Evolutionary conservation across 2,888 invertebrate genomes (phyloP).

Genomic region (Pristionchus mayeri): DNA sequence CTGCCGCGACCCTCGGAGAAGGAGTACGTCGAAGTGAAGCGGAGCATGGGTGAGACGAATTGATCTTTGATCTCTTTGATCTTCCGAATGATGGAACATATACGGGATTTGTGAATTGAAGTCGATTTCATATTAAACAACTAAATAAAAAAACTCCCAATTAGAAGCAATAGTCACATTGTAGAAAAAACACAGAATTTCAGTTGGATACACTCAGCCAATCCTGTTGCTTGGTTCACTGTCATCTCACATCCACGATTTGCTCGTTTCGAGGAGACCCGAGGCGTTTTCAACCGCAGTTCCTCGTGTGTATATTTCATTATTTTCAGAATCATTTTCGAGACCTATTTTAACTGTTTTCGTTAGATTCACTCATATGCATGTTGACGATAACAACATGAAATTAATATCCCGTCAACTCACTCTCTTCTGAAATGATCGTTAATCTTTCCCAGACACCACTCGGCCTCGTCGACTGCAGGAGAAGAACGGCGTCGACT

Average conservation of each 20-base stretch:
- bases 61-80: too few relatives aligned
- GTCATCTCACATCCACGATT: constrained; percentile 38
- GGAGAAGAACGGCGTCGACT: constrained; percentile 42
- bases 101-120: not conserved
- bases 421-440: too few relatives aligned
- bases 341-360: too few relatives aligned
- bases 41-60: not conserved
- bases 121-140: not conserved
- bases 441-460: constrained; percentile 18
- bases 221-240: constrained; percentile 28
- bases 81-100: not conserved
- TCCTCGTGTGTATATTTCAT: constrained; percentile 11
- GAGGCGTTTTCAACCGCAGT: constrained; percentile 9
- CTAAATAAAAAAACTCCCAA: not conserved
- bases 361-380: too few relatives aligned
- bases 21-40: constrained; percentile 39
- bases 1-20: constrained; percentile 30
- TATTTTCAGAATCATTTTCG: too few relatives aligned
- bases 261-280: constrained; percentile 9
- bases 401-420: too few relatives aligned
- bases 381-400: too few relatives aligned
- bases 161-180: too few relatives aligned
- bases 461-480: constrained; percentile 26
- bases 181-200: not conserved
- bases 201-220: constrained; percentile 46